These are phyloP conservation scores for Agrilus mali DNA, from an alignment of 2,888 invertebrate genomes.

Conservation along the genomic window DNA sequence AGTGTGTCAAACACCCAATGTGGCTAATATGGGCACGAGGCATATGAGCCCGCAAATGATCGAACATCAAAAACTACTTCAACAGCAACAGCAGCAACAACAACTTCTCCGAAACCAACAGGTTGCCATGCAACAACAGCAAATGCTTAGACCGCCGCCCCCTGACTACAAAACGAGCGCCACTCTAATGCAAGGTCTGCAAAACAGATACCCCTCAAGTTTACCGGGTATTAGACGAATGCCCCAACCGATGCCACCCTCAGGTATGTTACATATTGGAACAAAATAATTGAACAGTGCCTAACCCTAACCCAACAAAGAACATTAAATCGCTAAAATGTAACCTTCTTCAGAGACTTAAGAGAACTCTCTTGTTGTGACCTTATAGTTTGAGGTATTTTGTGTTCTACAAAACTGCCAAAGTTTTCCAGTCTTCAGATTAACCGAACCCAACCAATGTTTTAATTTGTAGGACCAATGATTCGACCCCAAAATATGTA, in stretches of 20 bases:
- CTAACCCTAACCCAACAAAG: too few species aligned
- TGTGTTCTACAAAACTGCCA: too few species aligned
- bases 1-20: conserved; percentile 11
- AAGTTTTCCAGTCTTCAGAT: too few species aligned
- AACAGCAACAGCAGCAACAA: conserved; percentile 37
- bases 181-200: conserved; percentile 34
- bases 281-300: too few species aligned
- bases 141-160: conserved; percentile 57
- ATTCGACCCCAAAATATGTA: conserved; percentile 52
- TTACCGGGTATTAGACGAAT: conserved; percentile 47
- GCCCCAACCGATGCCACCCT: conserved; percentile 59
- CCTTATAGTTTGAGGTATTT: too few species aligned
- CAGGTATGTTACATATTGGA: conserved; percentile 37
- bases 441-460: not conserved
- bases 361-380: too few species aligned
- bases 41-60: conserved; percentile 24
- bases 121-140: conserved; percentile 23
- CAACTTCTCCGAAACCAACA: conserved; percentile 48
- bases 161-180: conserved; percentile 71
- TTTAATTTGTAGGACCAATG: conserved; percentile 45
- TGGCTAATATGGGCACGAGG: conserved; percentile 13
- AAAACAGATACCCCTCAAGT: conserved; percentile 34
- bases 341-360: too few species aligned
- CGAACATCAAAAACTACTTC: conserved; percentile 31
- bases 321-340: too few species aligned